Evolutionary conservation across 2,797 vertebrate genomes (phyloP).

Genomic region (Pogonophryne albipinna): DNA sequence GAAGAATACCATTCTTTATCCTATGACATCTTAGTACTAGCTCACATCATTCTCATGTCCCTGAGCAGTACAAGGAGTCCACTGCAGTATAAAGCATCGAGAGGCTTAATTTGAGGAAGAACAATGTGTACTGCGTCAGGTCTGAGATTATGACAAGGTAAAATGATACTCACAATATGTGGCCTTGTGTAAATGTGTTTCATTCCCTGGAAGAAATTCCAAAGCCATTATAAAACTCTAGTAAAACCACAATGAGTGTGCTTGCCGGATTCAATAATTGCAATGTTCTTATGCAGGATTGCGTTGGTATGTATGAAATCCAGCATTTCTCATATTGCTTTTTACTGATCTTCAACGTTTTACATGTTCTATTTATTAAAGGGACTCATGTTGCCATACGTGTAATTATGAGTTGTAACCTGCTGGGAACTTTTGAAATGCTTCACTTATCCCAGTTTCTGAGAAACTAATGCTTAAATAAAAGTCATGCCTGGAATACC

Average conservation of each 20-base stretch:
- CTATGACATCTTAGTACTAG: neutral
- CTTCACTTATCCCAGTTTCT: neutral
- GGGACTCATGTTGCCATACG: neutral
- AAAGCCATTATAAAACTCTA: constrained; percentile 29
- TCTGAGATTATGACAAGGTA: constrained; percentile 36
- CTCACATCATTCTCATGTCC: no score
- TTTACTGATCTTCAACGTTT: neutral
- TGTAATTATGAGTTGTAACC: neutral
- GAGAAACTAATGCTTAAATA: neutral
- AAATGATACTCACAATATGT: constrained; percentile 24
- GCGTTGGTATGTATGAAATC: constrained; percentile 8
- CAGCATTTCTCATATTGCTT: neutral
- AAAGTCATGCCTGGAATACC: neutral
- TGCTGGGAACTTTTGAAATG: neutral
- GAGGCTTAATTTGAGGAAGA: neutral
- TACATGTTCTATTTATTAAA: neutral
- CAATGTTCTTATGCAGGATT: constrained; percentile 53
- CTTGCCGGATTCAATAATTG: constrained; percentile 33
- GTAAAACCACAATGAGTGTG: constrained; percentile 41
- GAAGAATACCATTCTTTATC: neutral
- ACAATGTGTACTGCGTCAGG: constrained; percentile 9
- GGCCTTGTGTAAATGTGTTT: constrained; percentile 32
- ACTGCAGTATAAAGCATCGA: neutral
- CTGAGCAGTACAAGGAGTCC: no score
- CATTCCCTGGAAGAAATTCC: constrained; percentile 19